Percentiles rank a stretch among this genome's conserved stretches.
Evolutionary conservation across 2,797 vertebrate genomes (phyloP).

Genomic region (Limnodromus scolopaceus): DNA sequence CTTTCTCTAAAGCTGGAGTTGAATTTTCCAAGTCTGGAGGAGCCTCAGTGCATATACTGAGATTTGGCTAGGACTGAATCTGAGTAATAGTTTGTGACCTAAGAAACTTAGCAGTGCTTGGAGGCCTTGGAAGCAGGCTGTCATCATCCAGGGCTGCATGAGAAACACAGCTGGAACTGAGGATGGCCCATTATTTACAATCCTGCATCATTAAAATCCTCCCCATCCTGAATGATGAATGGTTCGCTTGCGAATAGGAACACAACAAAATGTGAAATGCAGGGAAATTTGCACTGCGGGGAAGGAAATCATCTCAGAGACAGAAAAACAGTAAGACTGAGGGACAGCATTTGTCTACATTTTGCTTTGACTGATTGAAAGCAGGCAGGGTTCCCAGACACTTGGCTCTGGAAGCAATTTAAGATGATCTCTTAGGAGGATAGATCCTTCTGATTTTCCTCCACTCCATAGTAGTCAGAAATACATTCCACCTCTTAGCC

Average conservation of each 20-base stretch:
- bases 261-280: background rate
- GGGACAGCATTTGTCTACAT: background rate
- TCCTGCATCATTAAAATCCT: background rate
- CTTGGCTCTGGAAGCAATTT: background rate
- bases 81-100: background rate
- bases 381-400: background rate
- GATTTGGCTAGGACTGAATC: background rate
- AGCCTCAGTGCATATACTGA: background rate
- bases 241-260: background rate
- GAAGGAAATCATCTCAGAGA: background rate
- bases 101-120: background rate
- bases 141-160: background rate
- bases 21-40: background rate
- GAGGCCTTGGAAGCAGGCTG: background rate
- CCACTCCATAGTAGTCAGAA: background rate
- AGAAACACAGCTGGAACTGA: background rate
- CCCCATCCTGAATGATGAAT: background rate
- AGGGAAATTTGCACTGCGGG: background rate
- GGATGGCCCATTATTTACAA: background rate
- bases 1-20: background rate
- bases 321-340: background rate
- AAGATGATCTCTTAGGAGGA: background rate
- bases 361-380: background rate
- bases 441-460: background rate
- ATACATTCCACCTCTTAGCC: background rate